Conservation (phyloP, 2,797 vertebrate species). For the Danio aesculapii region DNA sequence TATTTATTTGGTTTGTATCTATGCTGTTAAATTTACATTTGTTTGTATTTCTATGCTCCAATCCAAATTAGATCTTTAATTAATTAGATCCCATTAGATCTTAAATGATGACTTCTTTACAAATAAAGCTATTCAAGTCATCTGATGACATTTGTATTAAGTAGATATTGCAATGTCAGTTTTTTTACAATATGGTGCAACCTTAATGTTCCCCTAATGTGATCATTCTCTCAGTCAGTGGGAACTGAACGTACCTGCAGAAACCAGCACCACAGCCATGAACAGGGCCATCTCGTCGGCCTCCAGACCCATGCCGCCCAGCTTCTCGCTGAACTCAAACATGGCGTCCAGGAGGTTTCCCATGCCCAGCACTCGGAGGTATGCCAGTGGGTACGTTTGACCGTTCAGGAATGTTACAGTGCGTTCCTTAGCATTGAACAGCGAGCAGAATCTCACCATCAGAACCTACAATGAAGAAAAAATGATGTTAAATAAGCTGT, state of each 20-base stretch:
- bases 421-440: conserved; percentile 81
- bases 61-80: no score
- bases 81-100: no score
- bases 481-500: not conserved
- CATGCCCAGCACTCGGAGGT: conserved; percentile 81
- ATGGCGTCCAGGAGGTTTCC: conserved; percentile 79
- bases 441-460: conserved; percentile 84
- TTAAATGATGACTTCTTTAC: no score
- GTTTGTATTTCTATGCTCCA: no score
- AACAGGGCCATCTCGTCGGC: conserved; percentile 85
- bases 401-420: conserved; percentile 82
- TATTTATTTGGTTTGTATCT: no score
- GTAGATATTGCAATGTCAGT: no score
- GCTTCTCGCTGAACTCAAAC: conserved; percentile 87
- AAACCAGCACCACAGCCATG: conserved; percentile 84
- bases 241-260: conserved; percentile 74
- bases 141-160: no score
- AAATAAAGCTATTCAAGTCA: no score
- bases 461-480: conserved; percentile 69
- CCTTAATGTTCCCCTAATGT: not conserved
- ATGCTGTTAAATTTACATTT: no score
- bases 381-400: conserved; percentile 79
- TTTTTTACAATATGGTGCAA: no score
- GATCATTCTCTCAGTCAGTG: not conserved
- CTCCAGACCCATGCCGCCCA: conserved; percentile 78